Conservation (phyloP, 2,797 vertebrate genomes). For the Melanotaenia nigrans region DNA sequence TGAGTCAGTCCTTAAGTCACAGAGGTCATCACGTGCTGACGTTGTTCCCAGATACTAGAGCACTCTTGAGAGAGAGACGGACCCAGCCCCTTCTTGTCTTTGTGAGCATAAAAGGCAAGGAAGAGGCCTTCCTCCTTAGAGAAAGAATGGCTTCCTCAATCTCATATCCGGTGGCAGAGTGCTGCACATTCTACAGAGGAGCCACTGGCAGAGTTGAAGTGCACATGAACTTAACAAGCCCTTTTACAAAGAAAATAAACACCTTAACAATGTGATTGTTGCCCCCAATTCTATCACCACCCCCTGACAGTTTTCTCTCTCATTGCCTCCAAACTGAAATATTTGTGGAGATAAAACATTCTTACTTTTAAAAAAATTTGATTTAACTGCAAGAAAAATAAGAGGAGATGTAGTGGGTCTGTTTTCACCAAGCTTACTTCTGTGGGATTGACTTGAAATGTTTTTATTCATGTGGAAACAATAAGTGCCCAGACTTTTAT, state of each 20-base stretch:
- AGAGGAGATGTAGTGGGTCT: conserved; percentile 20
- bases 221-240: conserved; percentile 48
- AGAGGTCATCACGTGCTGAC: conserved; percentile 63
- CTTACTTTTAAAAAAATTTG: neutral
- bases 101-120: conserved; percentile 82
- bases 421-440: conserved; percentile 24
- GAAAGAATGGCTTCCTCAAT: conserved; percentile 74
- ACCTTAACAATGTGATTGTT: conserved; percentile 35
- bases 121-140: conserved; percentile 71
- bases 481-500: conserved; percentile 41
- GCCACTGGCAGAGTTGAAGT: conserved; percentile 42
- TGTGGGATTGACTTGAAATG: conserved; percentile 54
- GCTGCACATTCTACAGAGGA: conserved; percentile 54
- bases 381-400: conserved; percentile 2
- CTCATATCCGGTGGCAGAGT: conserved; percentile 69
- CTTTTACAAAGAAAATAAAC: conserved; percentile 53
- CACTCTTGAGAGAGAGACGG: conserved; percentile 67
- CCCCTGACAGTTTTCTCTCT: conserved; percentile 14
- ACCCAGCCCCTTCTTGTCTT: conserved; percentile 79
- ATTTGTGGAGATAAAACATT: conserved; percentile 3
- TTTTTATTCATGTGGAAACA: conserved; percentile 52
- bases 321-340: conserved; percentile 18
- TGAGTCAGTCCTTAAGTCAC: conserved; percentile 48
- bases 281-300: neutral
- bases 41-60: conserved; percentile 69